Evolutionary conservation across 1,140 invertebrate genomes (phyloP).

Genomic region (Drosophila elegans): DNA sequence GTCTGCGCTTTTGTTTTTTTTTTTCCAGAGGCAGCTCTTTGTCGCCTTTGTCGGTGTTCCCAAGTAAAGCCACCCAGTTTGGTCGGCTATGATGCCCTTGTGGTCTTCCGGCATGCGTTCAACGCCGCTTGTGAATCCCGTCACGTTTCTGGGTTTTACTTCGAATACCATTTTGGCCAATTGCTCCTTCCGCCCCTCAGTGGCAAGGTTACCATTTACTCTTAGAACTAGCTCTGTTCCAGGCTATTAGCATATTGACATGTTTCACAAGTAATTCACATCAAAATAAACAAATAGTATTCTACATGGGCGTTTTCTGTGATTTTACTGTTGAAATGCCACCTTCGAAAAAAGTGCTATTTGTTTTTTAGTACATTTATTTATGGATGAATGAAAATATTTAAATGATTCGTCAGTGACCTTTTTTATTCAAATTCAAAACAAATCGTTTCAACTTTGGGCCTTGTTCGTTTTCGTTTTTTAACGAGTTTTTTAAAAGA

Average conservation of each 20-base stretch:
- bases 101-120: conserved; percentile 52
- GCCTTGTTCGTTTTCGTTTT: no score
- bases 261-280: background rate
- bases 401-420: no score
- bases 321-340: no score
- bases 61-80: background rate
- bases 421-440: no score
- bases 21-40: background rate
- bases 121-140: conserved; percentile 55
- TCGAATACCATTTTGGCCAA: conserved; percentile 76
- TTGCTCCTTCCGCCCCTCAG: conserved; percentile 43
- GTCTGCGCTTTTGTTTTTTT: background rate
- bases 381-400: no score
- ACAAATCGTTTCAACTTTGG: no score
- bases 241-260: background rate
- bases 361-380: no score
- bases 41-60: background rate
- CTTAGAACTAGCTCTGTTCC: background rate
- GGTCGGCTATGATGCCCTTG: conserved; percentile 5
- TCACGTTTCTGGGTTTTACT: conserved; percentile 76
- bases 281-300: no score
- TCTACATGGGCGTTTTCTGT: no score
- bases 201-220: no score
- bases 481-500: no score
- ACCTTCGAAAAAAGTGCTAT: no score